Conservation (phyloP, 2,797 vertebrate species). For the Ambastaia sidthimunki region DNA sequence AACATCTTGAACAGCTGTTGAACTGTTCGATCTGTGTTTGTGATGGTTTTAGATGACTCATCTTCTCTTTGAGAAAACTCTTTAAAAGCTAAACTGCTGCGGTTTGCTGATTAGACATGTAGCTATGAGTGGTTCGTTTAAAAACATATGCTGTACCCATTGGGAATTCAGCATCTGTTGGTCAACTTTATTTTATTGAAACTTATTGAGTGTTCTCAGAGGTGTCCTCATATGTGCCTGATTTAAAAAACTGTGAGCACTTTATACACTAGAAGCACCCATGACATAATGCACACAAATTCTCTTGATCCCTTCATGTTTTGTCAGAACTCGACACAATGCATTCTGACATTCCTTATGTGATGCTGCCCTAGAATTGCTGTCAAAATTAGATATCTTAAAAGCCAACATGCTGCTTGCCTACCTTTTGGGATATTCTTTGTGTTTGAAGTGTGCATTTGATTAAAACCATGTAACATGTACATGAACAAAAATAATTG, state of each 20-base stretch:
- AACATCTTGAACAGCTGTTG: constrained; percentile 16
- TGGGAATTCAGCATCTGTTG: background rate
- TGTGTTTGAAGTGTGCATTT: no score
- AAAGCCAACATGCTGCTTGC: no score
- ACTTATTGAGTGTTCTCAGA: background rate
- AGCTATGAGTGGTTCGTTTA: background rate
- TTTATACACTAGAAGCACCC: background rate
- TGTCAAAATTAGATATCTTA: no score
- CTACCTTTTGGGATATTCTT: no score
- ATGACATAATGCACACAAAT: background rate
- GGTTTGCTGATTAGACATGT: constrained; percentile 6
- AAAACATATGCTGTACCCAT: background rate
- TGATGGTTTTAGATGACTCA: constrained; percentile 2
- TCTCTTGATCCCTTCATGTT: background rate
- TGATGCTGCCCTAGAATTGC: no score
- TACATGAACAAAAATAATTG: no score
- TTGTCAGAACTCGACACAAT: no score
- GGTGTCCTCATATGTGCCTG: background rate
- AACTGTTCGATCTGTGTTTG: constrained; percentile 10
- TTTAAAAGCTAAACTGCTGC: background rate
- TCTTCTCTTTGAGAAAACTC: background rate
- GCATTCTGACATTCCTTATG: no score
- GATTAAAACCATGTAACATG: no score
- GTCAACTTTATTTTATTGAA: background rate
- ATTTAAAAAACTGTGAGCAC: background rate